A percentile compares a stretch with the other conserved stretches of the same genome.
Evolutionary conservation across 2,888 invertebrate genomes (phyloP).

Genomic region (Agriopis leucophaearia): DNA sequence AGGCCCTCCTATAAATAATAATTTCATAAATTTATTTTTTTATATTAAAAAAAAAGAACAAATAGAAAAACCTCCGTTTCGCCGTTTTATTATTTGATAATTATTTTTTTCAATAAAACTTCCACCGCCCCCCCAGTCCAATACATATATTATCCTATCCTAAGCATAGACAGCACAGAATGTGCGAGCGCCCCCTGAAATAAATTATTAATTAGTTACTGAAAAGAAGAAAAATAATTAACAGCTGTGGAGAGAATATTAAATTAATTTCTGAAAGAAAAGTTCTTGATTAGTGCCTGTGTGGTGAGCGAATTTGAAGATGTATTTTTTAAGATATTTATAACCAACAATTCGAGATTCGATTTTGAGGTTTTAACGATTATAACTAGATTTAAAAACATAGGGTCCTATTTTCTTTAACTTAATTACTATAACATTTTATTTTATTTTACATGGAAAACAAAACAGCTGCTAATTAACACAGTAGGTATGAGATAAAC

Average conservation of each 20-base stretch:
- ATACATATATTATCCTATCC: constrained; percentile 38
- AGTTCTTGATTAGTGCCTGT: constrained; percentile 53
- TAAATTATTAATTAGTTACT: constrained; percentile 63
- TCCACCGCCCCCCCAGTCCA: constrained; percentile 45
- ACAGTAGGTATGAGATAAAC: too few species aligned
- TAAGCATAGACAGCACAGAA: constrained; percentile 43
- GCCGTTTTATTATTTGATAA: too few species aligned
- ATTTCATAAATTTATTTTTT: neutral
- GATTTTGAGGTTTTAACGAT: too few species aligned
- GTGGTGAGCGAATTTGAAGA: constrained; percentile 32
- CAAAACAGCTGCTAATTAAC: too few species aligned
- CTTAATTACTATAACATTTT: too few species aligned
- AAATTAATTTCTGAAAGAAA: constrained; percentile 69
- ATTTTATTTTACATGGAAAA: too few species aligned
- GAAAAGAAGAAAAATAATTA: constrained; percentile 68
- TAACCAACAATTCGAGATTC: neutral
- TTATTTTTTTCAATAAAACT: constrained; percentile 13
- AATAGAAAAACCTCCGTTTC: neutral
- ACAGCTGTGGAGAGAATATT: constrained; percentile 68
- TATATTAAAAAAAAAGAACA: neutral
- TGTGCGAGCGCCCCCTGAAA: constrained; percentile 62
- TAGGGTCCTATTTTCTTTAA: too few species aligned
- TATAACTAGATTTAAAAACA: too few species aligned
- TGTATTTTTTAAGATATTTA: neutral
- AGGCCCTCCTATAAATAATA: too few species aligned